Percentiles rank a stretch among this genome's conserved stretches.
These are phyloP conservation scores for Tachysurus vachellii DNA, from an alignment of 2,113 vertebrate species.

Conservation along the genomic window DNA sequence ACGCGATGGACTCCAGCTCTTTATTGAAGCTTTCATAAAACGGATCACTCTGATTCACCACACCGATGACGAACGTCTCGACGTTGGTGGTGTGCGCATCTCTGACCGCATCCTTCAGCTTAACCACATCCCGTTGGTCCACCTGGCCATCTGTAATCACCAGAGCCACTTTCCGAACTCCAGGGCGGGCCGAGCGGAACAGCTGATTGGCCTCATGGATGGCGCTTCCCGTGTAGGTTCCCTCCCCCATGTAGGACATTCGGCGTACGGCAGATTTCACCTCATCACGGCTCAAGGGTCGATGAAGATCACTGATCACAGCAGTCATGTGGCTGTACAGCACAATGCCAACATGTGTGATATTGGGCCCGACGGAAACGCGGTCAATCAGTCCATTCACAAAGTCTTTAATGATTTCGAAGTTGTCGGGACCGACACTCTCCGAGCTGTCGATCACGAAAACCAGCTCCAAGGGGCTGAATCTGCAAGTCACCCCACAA, in stretches of 20 bases:
- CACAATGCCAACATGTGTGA: constrained; percentile 75
- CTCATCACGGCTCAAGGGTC: constrained; percentile 56
- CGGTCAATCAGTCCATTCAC: constrained; percentile 77
- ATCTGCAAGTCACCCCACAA: constrained; percentile 79
- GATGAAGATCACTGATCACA: constrained; percentile 72
- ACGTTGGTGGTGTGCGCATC: constrained; percentile 60
- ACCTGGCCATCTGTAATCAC: constrained; percentile 81
- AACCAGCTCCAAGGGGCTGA: constrained; percentile 80
- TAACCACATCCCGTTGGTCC: constrained; percentile 58
- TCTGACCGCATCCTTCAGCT: constrained; percentile 63
- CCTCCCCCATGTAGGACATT: constrained; percentile 84
- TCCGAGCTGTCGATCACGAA: constrained; percentile 90
- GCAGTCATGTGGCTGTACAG: constrained; percentile 78
- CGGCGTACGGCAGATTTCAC: constrained; percentile 73
- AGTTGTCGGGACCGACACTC: constrained; percentile 83
- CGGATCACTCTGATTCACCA: constrained; percentile 73
- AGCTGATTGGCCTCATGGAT: constrained; percentile 70
- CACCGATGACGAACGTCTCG: constrained; percentile 81
- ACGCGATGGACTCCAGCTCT: constrained; percentile 81
- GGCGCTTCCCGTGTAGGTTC: constrained; percentile 81
- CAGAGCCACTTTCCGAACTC: constrained; percentile 77
- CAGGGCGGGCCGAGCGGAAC: constrained; percentile 67
- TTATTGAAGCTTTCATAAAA: constrained; percentile 69
- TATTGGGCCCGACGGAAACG: constrained; percentile 60
- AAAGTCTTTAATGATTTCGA: constrained; percentile 81